Percentiles rank a stretch among this genome's conserved stretches.
Evolutionary conservation across 2,888 invertebrate genomes (phyloP).

Genomic region (Ommatoiulus sabulosus): DNA sequence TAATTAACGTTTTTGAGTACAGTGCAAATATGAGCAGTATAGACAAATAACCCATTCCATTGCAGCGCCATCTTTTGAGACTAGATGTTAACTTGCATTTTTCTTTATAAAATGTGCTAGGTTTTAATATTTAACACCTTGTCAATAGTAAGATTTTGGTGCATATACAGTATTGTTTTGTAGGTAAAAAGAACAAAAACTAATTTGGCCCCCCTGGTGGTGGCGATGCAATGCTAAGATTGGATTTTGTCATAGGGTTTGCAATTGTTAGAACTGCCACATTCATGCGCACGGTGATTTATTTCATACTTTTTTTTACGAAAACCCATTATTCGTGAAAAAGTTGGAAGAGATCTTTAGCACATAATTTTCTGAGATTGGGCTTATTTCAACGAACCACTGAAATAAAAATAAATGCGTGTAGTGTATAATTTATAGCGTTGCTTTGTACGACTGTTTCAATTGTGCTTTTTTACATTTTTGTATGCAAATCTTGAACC

Average conservation of each 20-base stretch:
- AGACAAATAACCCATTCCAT: too few relatives aligned
- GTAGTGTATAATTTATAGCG: neutral
- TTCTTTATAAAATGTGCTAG: too few relatives aligned
- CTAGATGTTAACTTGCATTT: too few relatives aligned
- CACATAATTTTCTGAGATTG: conserved; percentile 22
- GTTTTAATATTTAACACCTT: too few relatives aligned
- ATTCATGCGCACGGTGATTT: neutral
- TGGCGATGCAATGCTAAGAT: too few relatives aligned
- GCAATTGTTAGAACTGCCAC: neutral
- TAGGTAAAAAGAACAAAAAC: too few relatives aligned
- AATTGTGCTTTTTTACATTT: conserved; percentile 18
- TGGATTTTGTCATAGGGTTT: neutral
- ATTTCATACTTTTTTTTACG: neutral
- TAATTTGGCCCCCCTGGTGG: too few relatives aligned
- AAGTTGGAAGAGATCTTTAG: conserved; percentile 1
- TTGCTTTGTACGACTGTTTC: conserved; percentile 29
- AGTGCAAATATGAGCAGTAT: neutral
- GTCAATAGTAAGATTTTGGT: too few relatives aligned
- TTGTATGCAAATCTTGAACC: conserved; percentile 37
- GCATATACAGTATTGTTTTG: too few relatives aligned
- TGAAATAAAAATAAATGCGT: neutral
- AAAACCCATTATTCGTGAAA: neutral
- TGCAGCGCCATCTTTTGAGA: too few relatives aligned
- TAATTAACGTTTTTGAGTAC: neutral
- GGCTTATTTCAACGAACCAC: neutral